Base-by-base conservation (phyloP, 2,113 vertebrate genomes). In the Erythrocercus mccallii region DNA sequence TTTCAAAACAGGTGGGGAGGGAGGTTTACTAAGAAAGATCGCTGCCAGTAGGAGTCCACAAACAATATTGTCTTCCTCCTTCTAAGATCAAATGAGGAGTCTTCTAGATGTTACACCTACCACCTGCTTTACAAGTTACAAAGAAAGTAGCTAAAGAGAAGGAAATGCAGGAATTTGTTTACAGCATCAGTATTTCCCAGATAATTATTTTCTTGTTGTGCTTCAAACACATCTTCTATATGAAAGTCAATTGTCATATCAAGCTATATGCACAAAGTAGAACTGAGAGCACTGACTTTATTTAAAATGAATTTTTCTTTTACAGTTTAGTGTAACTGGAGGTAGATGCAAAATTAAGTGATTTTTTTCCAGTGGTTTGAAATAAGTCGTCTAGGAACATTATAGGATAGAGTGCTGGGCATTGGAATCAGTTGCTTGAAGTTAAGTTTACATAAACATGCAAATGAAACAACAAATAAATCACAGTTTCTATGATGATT, bases 291-390 rank as follows among this genome's bases (percentile, higher is more conserved):
- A 40, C 92, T 88, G 84, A 94, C 91, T 99, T 98, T 99, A 99
- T 98, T 99, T 96, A 87, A 94, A 96, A 84, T 78, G 44, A 92
- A 68, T 91, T 96, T 96, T 92, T 68, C 96, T 96, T 96, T 96
- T 97, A 98, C 95, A 98, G 81, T 92, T 56, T 72, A 96, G 81
- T 92, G 53, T 77, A 96, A 95, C 98, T 78, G 97, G 98, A 99
- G 98, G 98, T 98, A 98, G 98, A 94, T 96, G 96, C 92, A 97
- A 96, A 51, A 96, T 94, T 92, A 91, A 81, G 27, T 65, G 35
- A 91, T 92, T 87, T 94, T 94, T 93, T 90, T 93, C 92, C 77
- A 91, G 85, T 77, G 84, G 54, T 87, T 95, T 95, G 64, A 96
- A 86, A 23, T 28, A 81, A 91, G 74, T 85, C 1, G 90, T 50